Conservation (phyloP, 1,140 invertebrate genomes). For the Papilio helenus region DNA sequence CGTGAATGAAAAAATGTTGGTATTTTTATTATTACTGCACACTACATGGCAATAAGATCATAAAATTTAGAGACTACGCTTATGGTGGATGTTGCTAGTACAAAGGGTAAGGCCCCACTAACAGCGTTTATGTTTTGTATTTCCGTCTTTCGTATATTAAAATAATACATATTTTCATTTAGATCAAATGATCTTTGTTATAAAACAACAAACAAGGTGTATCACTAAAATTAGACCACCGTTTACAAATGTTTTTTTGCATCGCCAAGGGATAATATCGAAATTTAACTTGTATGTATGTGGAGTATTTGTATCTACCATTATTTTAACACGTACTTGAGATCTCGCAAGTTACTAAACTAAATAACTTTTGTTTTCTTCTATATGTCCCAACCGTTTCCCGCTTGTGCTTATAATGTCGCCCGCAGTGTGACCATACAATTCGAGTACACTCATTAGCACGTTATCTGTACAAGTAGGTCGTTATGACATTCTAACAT, state of each 20-base stretch:
- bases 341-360: neutral
- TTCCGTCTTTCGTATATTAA: no score
- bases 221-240: no score
- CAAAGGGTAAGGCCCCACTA: neutral
- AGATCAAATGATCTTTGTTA: no score
- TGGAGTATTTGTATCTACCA: no score
- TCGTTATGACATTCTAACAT: constrained; percentile 39
- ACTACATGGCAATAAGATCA: neutral
- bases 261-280: no score
- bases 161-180: no score
- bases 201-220: no score
- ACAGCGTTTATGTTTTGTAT: neutral
- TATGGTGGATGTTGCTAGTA: neutral
- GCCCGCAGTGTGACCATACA: constrained; percentile 24
- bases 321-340: neutral
- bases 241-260: no score
- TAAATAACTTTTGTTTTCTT: no score
- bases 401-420: constrained; percentile 11
- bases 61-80: constrained; percentile 8
- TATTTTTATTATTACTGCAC: neutral
- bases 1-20: neutral
- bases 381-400: neutral
- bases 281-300: no score
- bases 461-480: constrained; percentile 43
- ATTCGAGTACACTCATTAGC: constrained; percentile 40